Base-by-base conservation (phyloP, 2,113 vertebrate genomes). In the Hystrix cristata region DNA sequence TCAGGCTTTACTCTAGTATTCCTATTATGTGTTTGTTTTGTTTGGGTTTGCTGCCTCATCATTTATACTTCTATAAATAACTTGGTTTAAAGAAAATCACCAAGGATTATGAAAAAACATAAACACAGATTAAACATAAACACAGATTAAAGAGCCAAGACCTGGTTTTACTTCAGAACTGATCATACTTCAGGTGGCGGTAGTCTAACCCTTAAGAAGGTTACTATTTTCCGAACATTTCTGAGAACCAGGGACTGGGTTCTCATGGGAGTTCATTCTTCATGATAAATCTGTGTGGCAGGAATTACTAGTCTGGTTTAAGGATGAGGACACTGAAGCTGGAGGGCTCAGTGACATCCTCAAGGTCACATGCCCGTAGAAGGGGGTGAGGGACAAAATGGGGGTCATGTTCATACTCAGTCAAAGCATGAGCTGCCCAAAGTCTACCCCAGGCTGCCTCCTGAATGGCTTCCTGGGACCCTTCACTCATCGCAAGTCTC, bases 331-430 rank as follows among this genome's bases (percentile, higher is more conserved):
- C 2, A 0, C 11, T 12, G 64, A 34, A 74, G 14, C 76, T 62
- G 11, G 14, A 23, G 15, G 9, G 62, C 62, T 0, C 1, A 53
- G 31, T 48, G 76, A 48, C 53, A 3, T 60, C 53, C 18, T 31
- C 29, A 21, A 80, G 46, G 57, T 38, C 71, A 27, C 8, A 13
- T 2, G 7, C 9, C 48, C 2, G 0, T 0, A 34, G 15, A 29
- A 64, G 31, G 19, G 29, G 29, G 64, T 48, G n/a, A 0, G 1
- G 53, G 29, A 62, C 57, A 62, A 76, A 92, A 64, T 0, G 18
- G 14, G n/a, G 57, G 72, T 38, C 3, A 0, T 5, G 18, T 0
- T n/a, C 15, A 78, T 3, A 1, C 62, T 57, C 1, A 21, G 48
- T 13, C 38, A 38, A 38, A 38, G 38, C 38, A 16, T 27, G 29